These are phyloP conservation scores for Hyalella azteca DNA, from an alignment of 2,888 invertebrate species.

Conservation along the genomic window DNA sequence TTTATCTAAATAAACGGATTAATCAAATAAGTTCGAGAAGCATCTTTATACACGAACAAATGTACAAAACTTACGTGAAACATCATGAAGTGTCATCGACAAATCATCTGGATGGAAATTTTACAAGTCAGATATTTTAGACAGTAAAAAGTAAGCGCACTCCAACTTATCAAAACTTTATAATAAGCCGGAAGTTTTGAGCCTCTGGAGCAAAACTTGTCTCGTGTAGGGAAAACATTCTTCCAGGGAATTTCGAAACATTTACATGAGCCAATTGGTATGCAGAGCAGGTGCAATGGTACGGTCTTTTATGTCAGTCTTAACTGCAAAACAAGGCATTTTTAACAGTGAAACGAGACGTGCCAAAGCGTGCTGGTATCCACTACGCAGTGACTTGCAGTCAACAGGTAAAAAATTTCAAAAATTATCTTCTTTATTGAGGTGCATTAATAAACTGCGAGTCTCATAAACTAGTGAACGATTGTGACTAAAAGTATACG, in stretches of 20 bases:
- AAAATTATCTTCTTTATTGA: too few relatives aligned
- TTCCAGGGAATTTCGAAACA: background rate
- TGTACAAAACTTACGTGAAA: too few relatives aligned
- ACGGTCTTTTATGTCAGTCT: background rate
- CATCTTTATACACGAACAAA: too few relatives aligned
- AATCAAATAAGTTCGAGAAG: background rate
- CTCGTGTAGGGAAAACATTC: background rate
- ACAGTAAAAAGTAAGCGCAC: background rate
- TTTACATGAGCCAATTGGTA: background rate
- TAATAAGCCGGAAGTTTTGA: constrained; percentile 1
- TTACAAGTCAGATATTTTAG: constrained; percentile 24
- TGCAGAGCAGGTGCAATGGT: constrained; percentile 11
- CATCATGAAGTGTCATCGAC: too few relatives aligned
- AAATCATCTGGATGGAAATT: too few relatives aligned
- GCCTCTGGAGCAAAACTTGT: constrained; percentile 3
- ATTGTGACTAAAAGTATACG: too few relatives aligned
- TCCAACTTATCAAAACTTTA: constrained; percentile 13
- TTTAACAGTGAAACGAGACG: too few relatives aligned
- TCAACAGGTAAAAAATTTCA: too few relatives aligned
- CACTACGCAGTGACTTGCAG: too few relatives aligned
- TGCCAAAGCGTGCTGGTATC: too few relatives aligned
- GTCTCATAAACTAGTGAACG: too few relatives aligned
- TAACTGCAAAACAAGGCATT: background rate
- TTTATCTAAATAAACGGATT: background rate
- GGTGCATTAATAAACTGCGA: too few relatives aligned